Base-by-base conservation (phyloP, 2,888 invertebrate genomes). In the Congeria kusceri region DNA sequence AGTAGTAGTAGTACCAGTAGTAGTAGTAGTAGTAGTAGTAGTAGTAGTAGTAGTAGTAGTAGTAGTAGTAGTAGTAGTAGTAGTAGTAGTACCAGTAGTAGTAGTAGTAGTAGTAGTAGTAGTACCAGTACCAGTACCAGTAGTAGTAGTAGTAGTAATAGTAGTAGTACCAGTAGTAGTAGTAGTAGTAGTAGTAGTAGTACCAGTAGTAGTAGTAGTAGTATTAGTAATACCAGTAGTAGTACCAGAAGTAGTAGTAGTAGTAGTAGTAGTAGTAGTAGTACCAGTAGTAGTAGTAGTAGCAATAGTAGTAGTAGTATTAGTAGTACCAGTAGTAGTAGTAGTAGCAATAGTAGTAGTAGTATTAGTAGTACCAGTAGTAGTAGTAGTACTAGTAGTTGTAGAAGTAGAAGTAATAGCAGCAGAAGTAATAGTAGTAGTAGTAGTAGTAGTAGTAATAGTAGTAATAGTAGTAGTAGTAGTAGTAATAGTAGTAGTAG, bases 311-410 rank as follows among this genome's bases (percentile, higher is more conserved):
- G 61, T 61, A 61, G 29, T 61, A 29, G 29, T 61, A 61, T 27
- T 61, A 61, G 61, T 61, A 61, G 61, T 61, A 61, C 7, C 28
- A 29, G 61, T 61, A 29, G 29, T 28, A 29, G 61, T 61, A 29
- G 27, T 61, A 61, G 61, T 61, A 29, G 61, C 28, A 61, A 18
- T 32, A 61, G 61, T 61, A 61, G 61, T 61, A 28, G 61, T 61
- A 61, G 61, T 28, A 29, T 27, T 61, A 61, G 28, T 61, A 61
- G 61, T 61, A 61, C 28, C 28, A 61, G 61, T 61, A 61, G 61
- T 61, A 61, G 58, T 13, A 58, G 58, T 58, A 58, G 25, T 23
- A 58, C 27, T 58, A 25, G 58, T 58, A 18, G 61, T n/a, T 28
- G 61, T 61, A 29, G 61, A 28, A 61, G 61, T 61, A 28, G 61